Conservation (phyloP, 2,888 invertebrate species). For the Gari tellinella region DNA sequence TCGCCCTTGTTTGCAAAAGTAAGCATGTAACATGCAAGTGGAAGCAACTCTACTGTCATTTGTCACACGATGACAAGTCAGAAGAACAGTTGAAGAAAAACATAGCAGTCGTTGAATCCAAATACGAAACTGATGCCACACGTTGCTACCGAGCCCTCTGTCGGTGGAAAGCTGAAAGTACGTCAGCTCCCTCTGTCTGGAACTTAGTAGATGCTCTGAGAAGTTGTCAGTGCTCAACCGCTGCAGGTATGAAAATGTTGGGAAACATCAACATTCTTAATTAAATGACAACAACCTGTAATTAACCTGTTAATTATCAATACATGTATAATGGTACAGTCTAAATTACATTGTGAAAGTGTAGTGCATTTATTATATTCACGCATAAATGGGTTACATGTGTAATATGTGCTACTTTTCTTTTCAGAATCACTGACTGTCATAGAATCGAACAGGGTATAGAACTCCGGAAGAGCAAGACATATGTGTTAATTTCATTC, state of each 20-base stretch:
- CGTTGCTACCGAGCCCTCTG: conserved; percentile 34
- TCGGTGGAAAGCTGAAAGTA: conserved; percentile 35
- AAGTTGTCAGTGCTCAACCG: conserved; percentile 25
- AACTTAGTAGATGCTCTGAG: conserved; percentile 44
- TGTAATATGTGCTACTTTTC: no score
- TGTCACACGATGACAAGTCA: conserved; percentile 15
- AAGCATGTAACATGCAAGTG: conserved; percentile 26
- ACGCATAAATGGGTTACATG: no score
- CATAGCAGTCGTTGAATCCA: conserved; percentile 34
- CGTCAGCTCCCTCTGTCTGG: conserved; percentile 36
- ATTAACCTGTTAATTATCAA: no score
- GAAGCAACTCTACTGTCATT: conserved; percentile 33
- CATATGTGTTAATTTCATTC: no score
- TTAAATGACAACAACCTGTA: no score
- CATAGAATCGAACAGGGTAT: no score
- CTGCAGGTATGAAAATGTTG: conserved; percentile 53
- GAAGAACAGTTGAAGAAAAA: conserved; percentile 17
- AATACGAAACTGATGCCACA: conserved; percentile 28
- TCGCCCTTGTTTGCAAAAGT: conserved; percentile 29
- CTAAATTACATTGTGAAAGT: no score
- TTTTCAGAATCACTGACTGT: no score
- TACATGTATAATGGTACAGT: no score
- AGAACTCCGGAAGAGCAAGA: no score
- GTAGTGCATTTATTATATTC: no score
- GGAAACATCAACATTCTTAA: no score